Conservation (phyloP, 1,140 invertebrate genomes). For the Aphaenogaster ashmeadi region DNA sequence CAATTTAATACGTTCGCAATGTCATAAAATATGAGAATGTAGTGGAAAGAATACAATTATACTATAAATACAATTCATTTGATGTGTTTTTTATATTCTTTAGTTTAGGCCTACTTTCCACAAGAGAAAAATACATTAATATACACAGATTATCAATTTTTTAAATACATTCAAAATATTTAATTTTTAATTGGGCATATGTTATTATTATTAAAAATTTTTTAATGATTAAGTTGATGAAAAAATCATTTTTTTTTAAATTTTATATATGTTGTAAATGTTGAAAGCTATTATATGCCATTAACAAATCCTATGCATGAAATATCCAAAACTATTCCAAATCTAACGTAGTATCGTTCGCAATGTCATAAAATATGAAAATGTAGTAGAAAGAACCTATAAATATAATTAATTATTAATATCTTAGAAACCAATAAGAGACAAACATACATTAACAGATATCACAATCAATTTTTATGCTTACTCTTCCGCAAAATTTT, state of each 20-base stretch:
- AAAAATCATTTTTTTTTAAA: background rate
- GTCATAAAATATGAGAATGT: constrained; percentile 65
- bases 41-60: constrained; percentile 50
- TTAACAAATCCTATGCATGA: background rate
- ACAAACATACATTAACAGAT: background rate
- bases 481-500: constrained; percentile 65
- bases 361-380: constrained; percentile 66
- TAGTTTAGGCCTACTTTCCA: too few relatives aligned
- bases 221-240: background rate
- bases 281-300: background rate
- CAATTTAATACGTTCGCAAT: constrained; percentile 14
- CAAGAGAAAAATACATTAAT: too few relatives aligned
- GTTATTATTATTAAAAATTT: background rate
- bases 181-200: too few relatives aligned
- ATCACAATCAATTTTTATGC: background rate
- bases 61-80: constrained; percentile 49
- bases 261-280: background rate
- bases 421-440: background rate
- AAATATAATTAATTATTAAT: constrained; percentile 19
- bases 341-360: constrained; percentile 21
- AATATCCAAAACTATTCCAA: background rate
- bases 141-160: too few relatives aligned
- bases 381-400: constrained; percentile 67
- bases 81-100: too few relatives aligned
- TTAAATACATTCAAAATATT: too few relatives aligned